Evolutionary conservation across 2,888 invertebrate species (phyloP), one percentile per base, ranked within the genome.

Genomic region (Anorthoa munda): DNA sequence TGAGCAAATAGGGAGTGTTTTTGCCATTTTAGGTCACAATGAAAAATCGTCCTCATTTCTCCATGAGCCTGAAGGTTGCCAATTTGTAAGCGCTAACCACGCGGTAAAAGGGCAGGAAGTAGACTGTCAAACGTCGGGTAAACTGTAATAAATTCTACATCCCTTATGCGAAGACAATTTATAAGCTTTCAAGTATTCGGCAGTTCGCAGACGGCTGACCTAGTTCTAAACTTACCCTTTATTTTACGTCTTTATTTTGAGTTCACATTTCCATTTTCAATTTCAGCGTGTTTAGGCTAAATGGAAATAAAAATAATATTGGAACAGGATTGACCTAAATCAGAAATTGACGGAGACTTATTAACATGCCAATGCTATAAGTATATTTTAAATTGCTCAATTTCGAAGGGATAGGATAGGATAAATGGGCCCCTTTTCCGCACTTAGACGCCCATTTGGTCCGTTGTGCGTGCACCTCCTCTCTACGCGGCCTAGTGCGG

Each of bases 1-100:
- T 53, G 51, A 50, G 50, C 67, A 75, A 77, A 88, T 82, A 82
- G 81, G 84, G 75, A 75, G 79, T 81, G 82, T 77, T 75, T 74
- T 72, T 66, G 66, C 86, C 84, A 81, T 85, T 86, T 84, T 78
- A 65, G 72, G 84, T 68, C 77, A 66, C 72, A 79, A 83, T 84
- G 83, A 89, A 85, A 89, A 87, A 88, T 89, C 72, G 77, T 82
- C 75, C 77, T 83, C 83, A 85, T 85, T 86, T 86, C 77, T 86
- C 78, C 84, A 78, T 77, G 82, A 81, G 64, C 75, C 74, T 75
- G 75, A 86, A 87, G 85, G 84, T 79, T 82, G 71, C 66, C 87
- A 88, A 90, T 90, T 90, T 89, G 87, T 89, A 78, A 81, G 76
- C 81, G 75, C 68, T 84, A 81, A 82, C 84, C 83, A 83, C 67